Evolutionary conservation across 2,888 invertebrate species (phyloP).

Genomic region (Bombylius major): DNA sequence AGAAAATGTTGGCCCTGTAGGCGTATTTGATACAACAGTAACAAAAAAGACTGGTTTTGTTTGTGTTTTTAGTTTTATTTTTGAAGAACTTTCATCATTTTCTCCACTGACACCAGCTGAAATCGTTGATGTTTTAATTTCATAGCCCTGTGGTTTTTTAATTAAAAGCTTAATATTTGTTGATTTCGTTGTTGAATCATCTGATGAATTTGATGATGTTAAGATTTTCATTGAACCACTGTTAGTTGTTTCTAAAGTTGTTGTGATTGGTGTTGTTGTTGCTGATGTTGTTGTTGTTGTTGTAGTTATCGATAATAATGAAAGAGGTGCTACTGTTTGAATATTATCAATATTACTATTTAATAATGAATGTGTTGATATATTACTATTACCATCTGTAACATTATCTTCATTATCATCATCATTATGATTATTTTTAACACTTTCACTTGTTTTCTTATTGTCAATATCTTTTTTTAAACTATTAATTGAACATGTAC

Average conservation of each 20-base stretch:
- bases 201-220: neutral
- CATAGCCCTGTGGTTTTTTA: constrained; percentile 7
- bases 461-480: too few species aligned
- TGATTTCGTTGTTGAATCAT: neutral
- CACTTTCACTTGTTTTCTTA: neutral
- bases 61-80: neutral
- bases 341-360: too few species aligned
- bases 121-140: neutral
- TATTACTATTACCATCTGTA: neutral
- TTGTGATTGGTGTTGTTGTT: too few species aligned
- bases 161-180: constrained; percentile 10
- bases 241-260: too few species aligned
- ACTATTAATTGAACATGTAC: neutral
- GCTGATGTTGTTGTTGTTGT: too few species aligned
- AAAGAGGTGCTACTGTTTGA: too few species aligned
- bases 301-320: too few species aligned
- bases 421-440: neutral
- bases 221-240: neutral
- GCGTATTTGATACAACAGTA: constrained; percentile 9
- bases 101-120: neutral
- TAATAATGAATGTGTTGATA: too few species aligned
- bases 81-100: neutral
- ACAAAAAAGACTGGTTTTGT: constrained; percentile 8
- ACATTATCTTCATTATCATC: too few species aligned
- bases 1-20: constrained; percentile 3